Evolutionary conservation across 2,797 vertebrate genomes (phyloP), one percentile per base, ranked within the genome.

Genomic region (Oceanodroma leucorhoa): DNA sequence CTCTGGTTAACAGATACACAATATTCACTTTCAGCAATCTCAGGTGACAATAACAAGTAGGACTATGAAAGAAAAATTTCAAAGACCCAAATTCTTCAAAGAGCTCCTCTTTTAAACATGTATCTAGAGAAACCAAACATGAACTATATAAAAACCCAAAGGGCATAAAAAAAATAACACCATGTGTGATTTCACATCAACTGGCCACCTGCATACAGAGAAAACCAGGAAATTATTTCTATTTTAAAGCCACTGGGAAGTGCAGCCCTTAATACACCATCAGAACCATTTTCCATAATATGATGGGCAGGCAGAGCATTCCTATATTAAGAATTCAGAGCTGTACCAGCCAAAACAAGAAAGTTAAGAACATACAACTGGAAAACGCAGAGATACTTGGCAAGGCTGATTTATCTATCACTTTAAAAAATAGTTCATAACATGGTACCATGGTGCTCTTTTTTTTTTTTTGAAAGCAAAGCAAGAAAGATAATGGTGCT

Each of bases 381-480:
- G 50, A 72, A 81, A 76, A 80, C 0, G 0, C 22, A 54, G 53
- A 79, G 43, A 53, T 7, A 21, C 6, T 7, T 54, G 73, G 43
- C 67, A 88, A 78, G 21, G 60, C 38, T 54, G 45, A 75, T 78
- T 64, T 66, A 62, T 27, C 53, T 29, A 48, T 40, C 53, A 11
- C 76, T 87, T 90, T 10, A 66, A 72, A 61, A 71, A 83, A 3
- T 0, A 50, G 13, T n/a, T 79, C 5, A 5, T 17, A 34, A 11
- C 20, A n/a, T 1, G 4, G 15, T 0, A 34, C 13, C 20, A n/a
- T 1, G 4, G 15, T 0, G 0, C 22, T 46, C 50, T 15, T 36
- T 22, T 58, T 10, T 48, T 73, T 53, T 53, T 57, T 83, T 53
- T 50, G 11, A 87, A 93, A 88, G 55, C 19, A 61, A 84, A 83